Base-by-base conservation (phyloP, 1,140 invertebrate genomes). In the Musca domestica region DNA sequence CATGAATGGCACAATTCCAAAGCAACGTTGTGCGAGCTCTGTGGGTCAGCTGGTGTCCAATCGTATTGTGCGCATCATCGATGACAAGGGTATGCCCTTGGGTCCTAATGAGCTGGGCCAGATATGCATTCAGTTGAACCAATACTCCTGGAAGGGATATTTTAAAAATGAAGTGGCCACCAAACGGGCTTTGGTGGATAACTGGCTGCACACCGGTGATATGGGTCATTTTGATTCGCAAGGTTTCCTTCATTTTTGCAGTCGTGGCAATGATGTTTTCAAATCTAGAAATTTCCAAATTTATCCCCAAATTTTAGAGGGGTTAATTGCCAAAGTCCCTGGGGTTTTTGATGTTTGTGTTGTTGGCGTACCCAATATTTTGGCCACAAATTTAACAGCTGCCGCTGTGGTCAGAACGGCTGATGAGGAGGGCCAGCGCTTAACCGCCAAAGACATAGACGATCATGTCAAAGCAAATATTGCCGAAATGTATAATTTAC, bases 241-340 rank as follows among this genome's bases (percentile, higher is more conserved):
- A 19, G 85, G 84, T 0, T 87, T 85, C 64, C 86, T 92, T 63
- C 90, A 84, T 69, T 84, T 92, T 54, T 84, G 89, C 5, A 91
- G 90, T 71, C 83, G 92, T 65, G 80, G 91, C 30, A 93, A 92
- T 71, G 90, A 92, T 73, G 83, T 92, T 46, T 90, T 92, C 56
- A 92, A 93, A 81, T 91, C 88, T 61, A 75, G 73, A 49, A 80
- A 76, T 72, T 77, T 83, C 49, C 83, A 94, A 91, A 93, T 96
- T 7, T 90, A 92, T 19, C 94, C 94, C 19, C 91, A 93, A 1
- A 92, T 95, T 83, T 83, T 96, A 51, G 94, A 96, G 83, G 91
- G 88, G 74, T 81, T 95, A 12, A 86, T 96, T 12, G 83, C 92
- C 66, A 86, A 89, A 71, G 84, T 91, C 61, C 87, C 89, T 1